Base-by-base conservation (phyloP, 2,113 vertebrate species). In the Poeciliopsis turrubarensis region DNA sequence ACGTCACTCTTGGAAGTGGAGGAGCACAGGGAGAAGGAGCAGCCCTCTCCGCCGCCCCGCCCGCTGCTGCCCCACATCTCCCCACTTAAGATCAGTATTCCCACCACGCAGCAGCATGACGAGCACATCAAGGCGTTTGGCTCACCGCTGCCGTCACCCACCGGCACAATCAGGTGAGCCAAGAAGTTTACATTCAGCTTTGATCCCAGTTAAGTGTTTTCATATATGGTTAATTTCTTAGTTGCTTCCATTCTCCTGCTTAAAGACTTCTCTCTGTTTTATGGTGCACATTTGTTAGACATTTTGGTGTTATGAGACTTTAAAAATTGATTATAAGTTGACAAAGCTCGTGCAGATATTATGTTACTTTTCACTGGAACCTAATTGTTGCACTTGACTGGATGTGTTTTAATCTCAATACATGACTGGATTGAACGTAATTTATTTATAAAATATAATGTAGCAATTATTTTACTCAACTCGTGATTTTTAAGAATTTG, bases 81-180 rank as follows among this genome's bases (percentile, higher is more conserved):
- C 0, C 98, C 98, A 1, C 96, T 99, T 81, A 97, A 98, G 94
- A 99, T 99, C 91, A 96, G 96, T 94, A 99, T 99, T 93, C 98
- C 97, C 83, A 93, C 92, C 0, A 29, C 81, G 78, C 92, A 93
- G 77, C 92, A 93, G 84, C 90, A 93, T 62, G 98, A 99, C 90
- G 97, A 97, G 77, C 96, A 98, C 92, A 95, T 97, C 92, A 95
- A 95, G 89, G 94, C 84, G 2, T 89, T 97, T 80, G 95, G 96
- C 88, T 98, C 97, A 65, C 98, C 98, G 13, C 88, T 97, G 89
- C 97, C 97, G 0, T 99, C 98, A 44, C 98, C 98, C 0, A 99
- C 98, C 0, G 98, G 97, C 91, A 99, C 98, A 77, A 95, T 99
- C 94, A 99, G 98, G 98, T 99, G 89, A 84, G 39, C 5, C 41